Percentiles rank a stretch among this genome's conserved stretches.
phyloP scores from a whole-genome alignment of 1,140 invertebrate genomes.

The Tenebrio molitor region DNA sequence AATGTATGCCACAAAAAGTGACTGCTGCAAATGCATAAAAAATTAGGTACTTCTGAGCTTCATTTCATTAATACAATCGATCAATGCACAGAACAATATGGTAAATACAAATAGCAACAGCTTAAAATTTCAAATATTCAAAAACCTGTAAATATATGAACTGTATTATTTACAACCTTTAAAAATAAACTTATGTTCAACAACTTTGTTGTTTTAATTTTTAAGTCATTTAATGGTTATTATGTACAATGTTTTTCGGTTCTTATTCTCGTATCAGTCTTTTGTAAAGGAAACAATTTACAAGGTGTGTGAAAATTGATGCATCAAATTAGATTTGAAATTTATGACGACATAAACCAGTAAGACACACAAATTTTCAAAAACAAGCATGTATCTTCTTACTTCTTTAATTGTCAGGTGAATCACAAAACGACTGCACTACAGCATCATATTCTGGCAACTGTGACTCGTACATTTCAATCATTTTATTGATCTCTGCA shows the following conservation, averaged over 20 bases:
- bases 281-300: conserved; percentile 43
- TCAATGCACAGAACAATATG: conserved; percentile 34
- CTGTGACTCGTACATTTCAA: conserved; percentile 82
- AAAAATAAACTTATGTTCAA: conserved; percentile 46
- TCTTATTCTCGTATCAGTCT: conserved; percentile 49
- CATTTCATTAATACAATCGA: not conserved
- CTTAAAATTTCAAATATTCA: conserved; percentile 48
- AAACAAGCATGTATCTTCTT: conserved; percentile 9
- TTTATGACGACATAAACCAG: conserved; percentile 8
- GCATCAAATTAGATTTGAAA: conserved; percentile 6
- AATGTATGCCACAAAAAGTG: no score
- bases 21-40: not conserved
- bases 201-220: conserved; percentile 38
- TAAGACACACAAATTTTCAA: conserved; percentile 11
- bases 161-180: conserved; percentile 37
- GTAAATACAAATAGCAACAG: conserved; percentile 36
- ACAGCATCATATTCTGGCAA: conserved; percentile 82
- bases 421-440: conserved; percentile 74
- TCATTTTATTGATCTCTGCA: conserved; percentile 78
- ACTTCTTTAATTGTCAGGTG: conserved; percentile 70
- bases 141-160: conserved; percentile 46
- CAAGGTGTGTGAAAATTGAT: conserved; percentile 9
- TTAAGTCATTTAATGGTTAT: conserved; percentile 41
- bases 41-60: conserved; percentile 23
- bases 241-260: conserved; percentile 43